Percentiles rank a stretch among this genome's conserved stretches.
phyloP scores from a whole-genome alignment of 2,113 vertebrate genomes.

The Hemichromis elongatus region DNA sequence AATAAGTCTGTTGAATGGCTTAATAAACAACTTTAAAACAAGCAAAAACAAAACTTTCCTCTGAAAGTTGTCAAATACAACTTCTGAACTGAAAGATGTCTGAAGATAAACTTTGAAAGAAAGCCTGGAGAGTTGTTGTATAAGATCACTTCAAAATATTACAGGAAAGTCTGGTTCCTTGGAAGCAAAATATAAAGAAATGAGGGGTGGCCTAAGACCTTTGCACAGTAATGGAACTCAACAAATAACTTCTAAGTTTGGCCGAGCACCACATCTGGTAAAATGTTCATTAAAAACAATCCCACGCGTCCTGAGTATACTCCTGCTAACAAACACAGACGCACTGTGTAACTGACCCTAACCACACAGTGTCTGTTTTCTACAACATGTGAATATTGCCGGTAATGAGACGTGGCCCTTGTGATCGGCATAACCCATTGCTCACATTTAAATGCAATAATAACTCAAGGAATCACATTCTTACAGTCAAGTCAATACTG shows the following conservation, averaged over 20 bases:
- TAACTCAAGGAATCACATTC: not conserved
- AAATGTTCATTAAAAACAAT: not conserved
- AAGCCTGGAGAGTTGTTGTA: not conserved
- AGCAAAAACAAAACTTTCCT: not conserved
- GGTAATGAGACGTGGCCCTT: not conserved
- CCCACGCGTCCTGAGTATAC: not conserved
- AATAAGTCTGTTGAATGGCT: not conserved
- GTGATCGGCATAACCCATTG: not conserved
- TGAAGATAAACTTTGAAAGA: not conserved
- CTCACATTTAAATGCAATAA: conserved; percentile 9
- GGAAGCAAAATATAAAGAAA: not conserved
- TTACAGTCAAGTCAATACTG: not conserved
- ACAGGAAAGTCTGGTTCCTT: not conserved
- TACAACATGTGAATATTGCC: not conserved
- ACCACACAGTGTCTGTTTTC: not conserved
- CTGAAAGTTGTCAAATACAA: not conserved
- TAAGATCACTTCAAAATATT: not conserved
- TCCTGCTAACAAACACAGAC: not conserved
- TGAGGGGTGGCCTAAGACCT: not conserved
- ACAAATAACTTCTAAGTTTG: not conserved
- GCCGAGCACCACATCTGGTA: not conserved
- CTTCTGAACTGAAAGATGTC: not conserved
- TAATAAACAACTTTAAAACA: not conserved
- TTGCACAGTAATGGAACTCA: not conserved
- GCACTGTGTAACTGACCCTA: not conserved